A percentile compares a stretch with the other conserved stretches of the same genome.
These are phyloP conservation scores for Drosophila sechellia DNA, from an alignment of 1,140 invertebrate species.

Conservation along the genomic window DNA sequence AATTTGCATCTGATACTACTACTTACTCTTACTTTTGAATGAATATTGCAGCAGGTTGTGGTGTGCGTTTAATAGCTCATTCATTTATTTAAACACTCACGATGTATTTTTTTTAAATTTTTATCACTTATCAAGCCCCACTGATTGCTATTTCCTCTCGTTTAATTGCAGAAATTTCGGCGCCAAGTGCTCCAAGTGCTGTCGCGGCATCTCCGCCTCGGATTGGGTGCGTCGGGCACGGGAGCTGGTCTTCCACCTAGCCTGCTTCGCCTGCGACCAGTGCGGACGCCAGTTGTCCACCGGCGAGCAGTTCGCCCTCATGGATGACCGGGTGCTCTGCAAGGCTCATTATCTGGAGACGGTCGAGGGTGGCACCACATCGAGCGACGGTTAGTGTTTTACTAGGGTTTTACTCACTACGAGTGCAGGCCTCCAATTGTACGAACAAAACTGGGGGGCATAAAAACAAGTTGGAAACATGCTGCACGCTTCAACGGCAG, in stretches of 20 bases:
- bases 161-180: slow-evolving; percentile 94
- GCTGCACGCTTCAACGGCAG: slow-evolving; percentile 59
- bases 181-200: slow-evolving; percentile 98
- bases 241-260: slow-evolving; percentile 98
- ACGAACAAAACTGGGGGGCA: slow-evolving; percentile 6
- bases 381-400: slow-evolving; percentile 90
- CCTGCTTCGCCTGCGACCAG: slow-evolving; percentile 99
- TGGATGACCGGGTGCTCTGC: slow-evolving; percentile 96
- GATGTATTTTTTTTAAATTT: background rate
- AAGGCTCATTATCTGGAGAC: slow-evolving; percentile 98
- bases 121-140: background rate
- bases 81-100: background rate
- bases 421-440: no score
- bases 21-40: no score
- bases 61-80: background rate
- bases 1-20: background rate
- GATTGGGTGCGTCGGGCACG: slow-evolving; percentile 98
- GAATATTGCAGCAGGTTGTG: no score
- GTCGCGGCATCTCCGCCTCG: slow-evolving; percentile 94
- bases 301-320: slow-evolving; percentile 98
- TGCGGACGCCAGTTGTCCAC: slow-evolving; percentile 98
- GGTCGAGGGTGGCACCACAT: slow-evolving; percentile 94
- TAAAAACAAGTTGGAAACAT: slow-evolving; percentile 55
- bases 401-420: background rate
- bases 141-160: slow-evolving; percentile 52